Conservation (phyloP, 2,888 invertebrate species). For the Lasioglossum villosulum region DNA sequence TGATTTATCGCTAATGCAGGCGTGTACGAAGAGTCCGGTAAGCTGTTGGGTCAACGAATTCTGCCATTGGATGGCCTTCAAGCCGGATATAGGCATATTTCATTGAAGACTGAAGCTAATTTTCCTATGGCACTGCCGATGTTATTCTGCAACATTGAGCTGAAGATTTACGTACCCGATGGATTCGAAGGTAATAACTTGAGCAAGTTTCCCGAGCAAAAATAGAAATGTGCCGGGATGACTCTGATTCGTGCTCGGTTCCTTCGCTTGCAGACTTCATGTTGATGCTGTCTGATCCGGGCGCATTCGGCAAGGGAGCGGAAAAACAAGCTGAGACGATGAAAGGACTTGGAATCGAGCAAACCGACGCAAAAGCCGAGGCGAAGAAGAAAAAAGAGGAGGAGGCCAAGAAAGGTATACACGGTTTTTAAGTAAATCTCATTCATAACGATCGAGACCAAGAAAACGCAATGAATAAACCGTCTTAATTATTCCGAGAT, state of each 20-base stretch:
- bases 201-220: slow-evolving; percentile 49
- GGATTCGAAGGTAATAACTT: slow-evolving; percentile 87
- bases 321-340: slow-evolving; percentile 88
- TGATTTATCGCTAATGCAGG: slow-evolving; percentile 66
- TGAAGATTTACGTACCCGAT: slow-evolving; percentile 91
- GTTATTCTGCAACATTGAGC: slow-evolving; percentile 89
- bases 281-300: slow-evolving; percentile 98
- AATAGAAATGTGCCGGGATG: slow-evolving; percentile 48
- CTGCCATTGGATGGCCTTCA: slow-evolving; percentile 90
- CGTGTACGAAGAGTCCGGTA: slow-evolving; percentile 90
- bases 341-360: slow-evolving; percentile 89
- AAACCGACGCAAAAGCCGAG: slow-evolving; percentile 83
- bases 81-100: slow-evolving; percentile 89
- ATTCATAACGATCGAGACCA: not conserved
- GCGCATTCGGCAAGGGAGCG: slow-evolving; percentile 89
- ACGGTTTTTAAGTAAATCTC: slow-evolving; percentile 9
- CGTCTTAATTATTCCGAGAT: not conserved
- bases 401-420: slow-evolving; percentile 80
- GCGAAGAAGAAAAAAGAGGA: slow-evolving; percentile 82
- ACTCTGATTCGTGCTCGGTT: slow-evolving; percentile 25
- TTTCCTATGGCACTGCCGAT: slow-evolving; percentile 89
- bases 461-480: not conserved
- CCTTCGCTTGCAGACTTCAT: slow-evolving; percentile 91
- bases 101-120: slow-evolving; percentile 89
- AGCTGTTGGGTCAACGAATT: slow-evolving; percentile 89